Conservation (phyloP, 2,888 invertebrate species). For the Hoplodrina ambigua region DNA sequence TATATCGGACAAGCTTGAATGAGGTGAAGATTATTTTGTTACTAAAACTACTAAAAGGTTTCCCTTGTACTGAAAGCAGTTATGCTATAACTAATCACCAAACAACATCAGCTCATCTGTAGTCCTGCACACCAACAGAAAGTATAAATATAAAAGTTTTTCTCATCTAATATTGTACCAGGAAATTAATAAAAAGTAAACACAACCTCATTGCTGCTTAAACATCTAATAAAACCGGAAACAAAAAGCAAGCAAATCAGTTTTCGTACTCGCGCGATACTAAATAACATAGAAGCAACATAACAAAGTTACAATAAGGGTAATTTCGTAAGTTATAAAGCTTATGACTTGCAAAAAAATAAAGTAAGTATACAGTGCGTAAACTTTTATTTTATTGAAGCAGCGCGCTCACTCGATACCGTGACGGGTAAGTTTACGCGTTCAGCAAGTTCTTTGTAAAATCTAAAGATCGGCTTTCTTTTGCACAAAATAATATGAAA, state of each 20-base stretch:
- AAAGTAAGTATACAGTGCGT: constrained; percentile 62
- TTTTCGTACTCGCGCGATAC: constrained; percentile 28
- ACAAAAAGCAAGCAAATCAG: constrained; percentile 41
- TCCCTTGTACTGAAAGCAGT: not conserved
- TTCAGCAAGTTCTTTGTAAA: constrained; percentile 76
- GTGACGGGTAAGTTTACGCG: constrained; percentile 73
- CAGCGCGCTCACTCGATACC: constrained; percentile 69
- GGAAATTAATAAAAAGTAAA: constrained; percentile 27
- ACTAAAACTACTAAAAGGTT: not conserved
- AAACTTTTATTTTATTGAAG: constrained; percentile 78
- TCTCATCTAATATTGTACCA: not conserved
- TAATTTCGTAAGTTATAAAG: constrained; percentile 65
- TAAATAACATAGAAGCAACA: constrained; percentile 43
- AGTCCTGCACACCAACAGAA: not conserved
- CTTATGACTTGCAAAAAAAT: constrained; percentile 67
- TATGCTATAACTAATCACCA: not conserved
- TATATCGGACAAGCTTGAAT: constrained; percentile 6
- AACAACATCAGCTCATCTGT: not conserved
- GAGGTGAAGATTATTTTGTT: not conserved
- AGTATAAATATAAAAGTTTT: not conserved
- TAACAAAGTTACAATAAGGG: constrained; percentile 55
- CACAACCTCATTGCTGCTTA: constrained; percentile 15
- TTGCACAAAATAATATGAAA: constrained; percentile 80
- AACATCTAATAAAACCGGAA: constrained; percentile 27
- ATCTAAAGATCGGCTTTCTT: constrained; percentile 79